Percentiles rank a stretch among this genome's conserved stretches.
phyloP scores from a whole-genome alignment of 1,140 invertebrate genomes.

The Cheumatopsyche charites region DNA sequence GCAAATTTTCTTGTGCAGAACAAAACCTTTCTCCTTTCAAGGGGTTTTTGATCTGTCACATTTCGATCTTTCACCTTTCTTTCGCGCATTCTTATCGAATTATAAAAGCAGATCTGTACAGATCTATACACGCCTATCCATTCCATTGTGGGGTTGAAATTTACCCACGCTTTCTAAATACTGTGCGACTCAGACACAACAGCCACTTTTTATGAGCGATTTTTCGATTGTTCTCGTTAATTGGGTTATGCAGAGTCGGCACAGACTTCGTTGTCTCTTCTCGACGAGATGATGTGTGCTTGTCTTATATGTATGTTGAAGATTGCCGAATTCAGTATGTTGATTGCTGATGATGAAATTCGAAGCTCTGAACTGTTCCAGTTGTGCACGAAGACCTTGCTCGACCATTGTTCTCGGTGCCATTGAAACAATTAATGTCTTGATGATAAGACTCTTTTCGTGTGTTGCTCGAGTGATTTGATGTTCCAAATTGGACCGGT shows the following conservation, averaged over 20 bases:
- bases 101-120: constrained; percentile 4
- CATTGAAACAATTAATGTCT: not conserved
- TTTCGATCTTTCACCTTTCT: constrained; percentile 13
- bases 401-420: constrained; percentile 9
- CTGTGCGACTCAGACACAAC: not conserved
- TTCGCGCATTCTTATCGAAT: constrained; percentile 1
- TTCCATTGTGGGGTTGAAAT: not conserved
- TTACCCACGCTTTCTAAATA: constrained; percentile 30
- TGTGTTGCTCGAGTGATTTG: no score
- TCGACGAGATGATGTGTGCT: not conserved
- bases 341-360: not conserved
- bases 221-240: constrained; percentile 28
- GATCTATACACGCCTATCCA: not conserved
- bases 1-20: no score
- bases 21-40: no score
- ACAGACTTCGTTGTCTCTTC: not conserved
- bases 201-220: constrained; percentile 9
- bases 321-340: not conserved
- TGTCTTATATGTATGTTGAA: not conserved
- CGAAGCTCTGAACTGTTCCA: not conserved
- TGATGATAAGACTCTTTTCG: no score
- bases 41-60: constrained; percentile 1
- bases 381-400: not conserved
- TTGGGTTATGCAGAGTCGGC: constrained; percentile 18
- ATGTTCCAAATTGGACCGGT: no score